A percentile compares a stretch with the other conserved stretches of the same genome.
Evolutionary conservation across 2,888 invertebrate species (phyloP).

Genomic region (Phengaris arion): DNA sequence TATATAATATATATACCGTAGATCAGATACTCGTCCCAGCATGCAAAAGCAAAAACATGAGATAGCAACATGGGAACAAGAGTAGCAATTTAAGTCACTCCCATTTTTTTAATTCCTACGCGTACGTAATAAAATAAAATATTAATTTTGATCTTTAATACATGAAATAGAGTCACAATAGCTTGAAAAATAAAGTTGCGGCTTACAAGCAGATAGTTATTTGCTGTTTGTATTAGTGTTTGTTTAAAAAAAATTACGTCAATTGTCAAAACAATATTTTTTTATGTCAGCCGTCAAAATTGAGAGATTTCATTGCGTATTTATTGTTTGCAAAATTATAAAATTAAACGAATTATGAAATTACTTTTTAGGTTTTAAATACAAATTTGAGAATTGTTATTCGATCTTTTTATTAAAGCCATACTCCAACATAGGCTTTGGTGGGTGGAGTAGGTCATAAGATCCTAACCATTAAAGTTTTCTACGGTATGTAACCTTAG

Average conservation of each 20-base stretch:
- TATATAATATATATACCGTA: background rate
- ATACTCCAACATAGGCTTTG: background rate
- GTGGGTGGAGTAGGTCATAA: background rate
- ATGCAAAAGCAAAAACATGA: background rate
- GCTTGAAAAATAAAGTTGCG: too few relatives aligned
- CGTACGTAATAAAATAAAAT: too few relatives aligned
- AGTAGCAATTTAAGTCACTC: too few relatives aligned
- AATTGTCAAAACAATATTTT: background rate
- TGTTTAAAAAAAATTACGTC: background rate
- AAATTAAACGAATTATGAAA: background rate
- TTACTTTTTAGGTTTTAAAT: background rate
- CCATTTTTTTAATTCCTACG: too few relatives aligned
- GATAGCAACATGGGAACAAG: too few relatives aligned
- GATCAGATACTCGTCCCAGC: constrained; percentile 36
- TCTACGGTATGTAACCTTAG: constrained; percentile 4
- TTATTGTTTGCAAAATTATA: constrained; percentile 9
- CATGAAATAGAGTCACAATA: too few relatives aligned
- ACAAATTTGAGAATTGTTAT: background rate
- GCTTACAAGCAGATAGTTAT: too few relatives aligned
- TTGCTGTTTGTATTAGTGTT: too few relatives aligned
- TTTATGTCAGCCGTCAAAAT: background rate
- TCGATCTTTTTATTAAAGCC: background rate
- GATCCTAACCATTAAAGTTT: background rate
- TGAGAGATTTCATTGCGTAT: background rate
- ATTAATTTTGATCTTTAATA: background rate